Percentiles rank a stretch among this genome's conserved stretches.
Evolutionary conservation across 2,113 vertebrate species (phyloP).

Genomic region (Anas platyrhynchos): DNA sequence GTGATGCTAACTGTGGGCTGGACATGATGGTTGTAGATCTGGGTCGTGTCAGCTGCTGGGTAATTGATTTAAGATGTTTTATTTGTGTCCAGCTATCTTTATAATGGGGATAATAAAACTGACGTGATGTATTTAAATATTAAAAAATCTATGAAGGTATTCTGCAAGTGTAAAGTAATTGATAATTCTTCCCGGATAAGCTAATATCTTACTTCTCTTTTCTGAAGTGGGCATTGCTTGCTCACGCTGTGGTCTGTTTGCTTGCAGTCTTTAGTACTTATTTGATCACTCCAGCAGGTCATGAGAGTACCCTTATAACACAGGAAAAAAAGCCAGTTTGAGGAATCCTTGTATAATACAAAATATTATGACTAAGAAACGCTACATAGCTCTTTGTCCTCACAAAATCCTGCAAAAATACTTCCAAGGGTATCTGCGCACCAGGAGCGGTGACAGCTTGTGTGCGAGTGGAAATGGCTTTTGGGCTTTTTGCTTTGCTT

Average conservation of each 20-base stretch:
- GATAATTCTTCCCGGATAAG: slow-evolving; percentile 41
- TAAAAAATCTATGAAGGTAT: background rate
- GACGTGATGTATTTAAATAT: background rate
- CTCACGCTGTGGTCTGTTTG: slow-evolving; percentile 37
- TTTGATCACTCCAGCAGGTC: slow-evolving; percentile 48
- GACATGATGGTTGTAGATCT: background rate
- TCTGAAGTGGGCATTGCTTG: slow-evolving; percentile 42
- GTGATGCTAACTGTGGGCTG: background rate
- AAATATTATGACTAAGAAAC: background rate
- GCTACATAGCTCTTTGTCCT: background rate
- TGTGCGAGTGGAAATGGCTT: background rate
- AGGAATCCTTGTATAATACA: background rate
- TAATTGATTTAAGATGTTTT: background rate
- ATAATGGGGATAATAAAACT: background rate
- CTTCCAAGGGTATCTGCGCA: background rate
- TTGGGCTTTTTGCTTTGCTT: background rate
- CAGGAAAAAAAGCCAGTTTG: slow-evolving; percentile 12
- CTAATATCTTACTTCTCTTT: slow-evolving; percentile 27
- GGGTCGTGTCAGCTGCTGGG: background rate
- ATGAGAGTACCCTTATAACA: background rate
- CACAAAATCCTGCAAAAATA: background rate
- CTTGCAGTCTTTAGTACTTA: slow-evolving; percentile 40
- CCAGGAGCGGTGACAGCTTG: background rate
- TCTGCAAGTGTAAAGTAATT: slow-evolving; percentile 22
- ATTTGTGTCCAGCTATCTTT: background rate